phyloP scores from a whole-genome alignment of 2,888 invertebrate species.

The Lycophotia porphyrea region DNA sequence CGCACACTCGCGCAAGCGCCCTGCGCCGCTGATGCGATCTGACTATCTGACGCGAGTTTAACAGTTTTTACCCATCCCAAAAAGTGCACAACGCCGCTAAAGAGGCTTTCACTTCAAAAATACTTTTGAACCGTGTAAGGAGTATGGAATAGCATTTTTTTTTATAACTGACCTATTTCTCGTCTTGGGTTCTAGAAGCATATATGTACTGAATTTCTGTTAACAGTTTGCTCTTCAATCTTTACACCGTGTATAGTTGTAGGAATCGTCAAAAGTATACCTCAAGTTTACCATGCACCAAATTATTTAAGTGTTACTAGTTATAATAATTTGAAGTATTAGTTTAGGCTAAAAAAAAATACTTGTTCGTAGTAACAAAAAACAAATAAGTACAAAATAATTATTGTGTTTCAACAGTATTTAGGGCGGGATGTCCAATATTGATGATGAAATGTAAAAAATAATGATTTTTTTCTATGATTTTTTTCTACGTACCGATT shows the following conservation, averaged over 20 bases:
- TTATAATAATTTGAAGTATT: conserved; percentile 82
- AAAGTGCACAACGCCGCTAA: too few relatives aligned
- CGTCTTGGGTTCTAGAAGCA: neutral
- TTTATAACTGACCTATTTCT: neutral
- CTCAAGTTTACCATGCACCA: conserved; percentile 90
- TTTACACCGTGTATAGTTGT: conserved; percentile 53
- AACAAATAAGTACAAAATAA: conserved; percentile 64
- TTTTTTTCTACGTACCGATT: too few relatives aligned
- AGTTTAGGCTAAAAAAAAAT: conserved; percentile 70
- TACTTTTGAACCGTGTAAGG: neutral
- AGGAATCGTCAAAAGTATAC: conserved; percentile 81
- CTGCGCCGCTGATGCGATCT: too few relatives aligned
- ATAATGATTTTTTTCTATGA: conserved; percentile 14
- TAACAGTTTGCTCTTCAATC: neutral
- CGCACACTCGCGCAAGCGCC: too few relatives aligned
- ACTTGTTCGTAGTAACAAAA: conserved; percentile 71
- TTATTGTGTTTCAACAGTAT: conserved; percentile 66
- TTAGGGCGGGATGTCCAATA: conserved; percentile 51
- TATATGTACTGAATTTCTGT: neutral
- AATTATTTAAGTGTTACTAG: conserved; percentile 85
- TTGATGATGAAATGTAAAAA: conserved; percentile 37
- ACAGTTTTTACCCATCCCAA: too few relatives aligned
- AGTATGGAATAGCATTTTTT: neutral
- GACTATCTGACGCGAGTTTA: too few relatives aligned
- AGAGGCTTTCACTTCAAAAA: too few relatives aligned